A percentile compares a stretch with the other conserved stretches of the same genome.
These are phyloP conservation scores for Polia nebulosa DNA, from an alignment of 2,888 invertebrate genomes.

Conservation along the genomic window DNA sequence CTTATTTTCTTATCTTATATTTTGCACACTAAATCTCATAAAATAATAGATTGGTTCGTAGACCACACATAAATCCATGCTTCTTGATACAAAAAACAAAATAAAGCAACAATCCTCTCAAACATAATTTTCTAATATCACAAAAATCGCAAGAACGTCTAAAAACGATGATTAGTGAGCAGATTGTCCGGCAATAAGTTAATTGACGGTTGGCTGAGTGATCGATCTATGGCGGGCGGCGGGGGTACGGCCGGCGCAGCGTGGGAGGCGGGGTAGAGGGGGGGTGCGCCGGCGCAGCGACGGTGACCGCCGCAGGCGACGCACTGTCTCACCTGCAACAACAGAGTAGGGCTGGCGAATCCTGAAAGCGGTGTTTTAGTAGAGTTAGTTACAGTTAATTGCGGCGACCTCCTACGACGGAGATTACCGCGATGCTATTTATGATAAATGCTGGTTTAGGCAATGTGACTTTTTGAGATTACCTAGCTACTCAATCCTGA, in stretches of 20 bases:
- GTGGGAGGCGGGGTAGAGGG: slow-evolving; percentile 49
- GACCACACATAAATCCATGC: slow-evolving; percentile 44
- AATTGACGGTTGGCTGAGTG: slow-evolving; percentile 84
- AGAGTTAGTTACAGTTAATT: slow-evolving; percentile 37
- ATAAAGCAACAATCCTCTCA: slow-evolving; percentile 25
- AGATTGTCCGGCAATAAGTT: slow-evolving; percentile 81
- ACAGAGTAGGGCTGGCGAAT: slow-evolving; percentile 76
- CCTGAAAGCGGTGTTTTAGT: slow-evolving; percentile 27
- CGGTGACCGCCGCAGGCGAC: slow-evolving; percentile 85
- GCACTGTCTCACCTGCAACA: slow-evolving; percentile 85
- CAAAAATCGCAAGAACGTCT: slow-evolving; percentile 62
- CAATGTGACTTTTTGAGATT: neutral
- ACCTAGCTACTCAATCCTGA: neutral
- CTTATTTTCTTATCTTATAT: no score
- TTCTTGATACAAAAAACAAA: slow-evolving; percentile 24
- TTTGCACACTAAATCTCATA: neutral
- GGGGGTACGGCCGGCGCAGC: slow-evolving; percentile 45
- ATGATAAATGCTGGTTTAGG: neutral
- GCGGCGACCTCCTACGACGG: slow-evolving; percentile 11
- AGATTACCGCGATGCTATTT: neutral
- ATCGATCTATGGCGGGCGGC: slow-evolving; percentile 80
- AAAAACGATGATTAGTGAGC: slow-evolving; percentile 77
- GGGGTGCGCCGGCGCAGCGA: slow-evolving; percentile 79
- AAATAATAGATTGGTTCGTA: slow-evolving; percentile 21
- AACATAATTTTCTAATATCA: slow-evolving; percentile 62